Evolutionary conservation across 2,888 invertebrate species (phyloP), one percentile per base, ranked within the genome.

Genomic region (Dynastes tityus): DNA sequence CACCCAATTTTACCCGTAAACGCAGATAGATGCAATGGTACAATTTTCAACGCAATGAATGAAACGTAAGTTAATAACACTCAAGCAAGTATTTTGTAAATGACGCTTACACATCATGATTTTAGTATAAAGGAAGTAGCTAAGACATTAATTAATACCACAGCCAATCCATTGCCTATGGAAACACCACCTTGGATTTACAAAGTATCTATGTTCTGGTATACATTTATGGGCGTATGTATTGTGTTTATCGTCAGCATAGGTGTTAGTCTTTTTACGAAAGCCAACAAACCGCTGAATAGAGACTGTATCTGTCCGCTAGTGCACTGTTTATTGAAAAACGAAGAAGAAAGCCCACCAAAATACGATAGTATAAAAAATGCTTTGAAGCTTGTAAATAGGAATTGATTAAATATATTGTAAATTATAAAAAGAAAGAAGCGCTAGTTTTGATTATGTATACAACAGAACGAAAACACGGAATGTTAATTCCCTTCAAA

Each of bases 181-280:
- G 71, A 55, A 71, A 16, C 29, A 9, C 71, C 71, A 8, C 68
- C 49, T 11, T 27, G 27, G 58, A 73, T 94, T 3, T 94, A 93
- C 87, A 89, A 91, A 16, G 89, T 94, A 77, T 93, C 94, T 0
- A 94, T 94, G 87, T 92, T 94, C 81, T 94, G 93, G 88, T 94
- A 94, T 83, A 91, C 93, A 0, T 88, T 92, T 11, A 90, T 93
- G 1, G 94, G 94, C 0, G 91, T 91, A 0, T 83, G 91, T 0
- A 89, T 92, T 0, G 91, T 92, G 0, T 88, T 94, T 1, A 85
- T 92, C 3, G 90, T 93, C 6, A 93, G 93, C 0, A 88, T 93
- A 3, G 87, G 92, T 11, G 91, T 93, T 86, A 94, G 94, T 84
- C 91, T 92, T 82, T 82, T 92, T 67, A 92, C 92, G 0, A 91